phyloP scores from a whole-genome alignment of 1,140 invertebrate genomes.

The Carcinoscorpius rotundicauda region DNA sequence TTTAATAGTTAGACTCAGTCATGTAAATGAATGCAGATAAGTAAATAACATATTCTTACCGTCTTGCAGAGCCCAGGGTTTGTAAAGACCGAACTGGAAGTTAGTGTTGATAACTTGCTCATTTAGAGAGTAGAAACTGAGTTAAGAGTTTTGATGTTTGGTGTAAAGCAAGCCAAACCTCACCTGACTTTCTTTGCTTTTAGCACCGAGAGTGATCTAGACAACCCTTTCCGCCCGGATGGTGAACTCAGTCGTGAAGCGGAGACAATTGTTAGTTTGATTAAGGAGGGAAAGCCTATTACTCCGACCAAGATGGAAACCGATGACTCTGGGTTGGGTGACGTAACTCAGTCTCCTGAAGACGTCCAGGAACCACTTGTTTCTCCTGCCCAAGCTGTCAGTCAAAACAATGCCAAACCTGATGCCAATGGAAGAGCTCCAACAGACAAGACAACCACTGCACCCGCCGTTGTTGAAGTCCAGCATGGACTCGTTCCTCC shows the following conservation, averaged over 20 bases:
- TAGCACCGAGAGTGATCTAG: slow-evolving; percentile 88
- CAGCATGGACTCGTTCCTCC: slow-evolving; percentile 52
- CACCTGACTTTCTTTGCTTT: slow-evolving; percentile 31
- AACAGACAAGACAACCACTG: slow-evolving; percentile 4
- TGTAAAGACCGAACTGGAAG: no score
- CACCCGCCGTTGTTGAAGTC: slow-evolving; percentile 49
- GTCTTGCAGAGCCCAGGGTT: no score
- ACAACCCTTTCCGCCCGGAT: slow-evolving; percentile 93
- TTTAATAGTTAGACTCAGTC: no score
- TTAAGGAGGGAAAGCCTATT: slow-evolving; percentile 76
- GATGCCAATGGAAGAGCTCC: slow-evolving; percentile 13
- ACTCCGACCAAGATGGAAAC: slow-evolving; percentile 35
- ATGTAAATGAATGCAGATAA: no score
- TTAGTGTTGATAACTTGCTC: no score
- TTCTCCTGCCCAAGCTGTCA: no score
- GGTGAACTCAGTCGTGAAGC: slow-evolving; percentile 87
- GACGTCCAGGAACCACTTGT: no score
- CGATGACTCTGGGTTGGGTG: slow-evolving; percentile 22
- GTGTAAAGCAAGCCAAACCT: no score
- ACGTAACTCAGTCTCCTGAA: no score
- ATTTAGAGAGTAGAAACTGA: no score
- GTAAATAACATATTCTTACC: no score
- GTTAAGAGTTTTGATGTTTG: no score
- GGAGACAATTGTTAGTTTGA: slow-evolving; percentile 88
- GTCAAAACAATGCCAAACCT: background rate